Percentiles rank a stretch among this genome's conserved stretches.
These are phyloP conservation scores for Pleuronectes platessa DNA, from an alignment of 2,113 vertebrate species.

Conservation along the genomic window DNA sequence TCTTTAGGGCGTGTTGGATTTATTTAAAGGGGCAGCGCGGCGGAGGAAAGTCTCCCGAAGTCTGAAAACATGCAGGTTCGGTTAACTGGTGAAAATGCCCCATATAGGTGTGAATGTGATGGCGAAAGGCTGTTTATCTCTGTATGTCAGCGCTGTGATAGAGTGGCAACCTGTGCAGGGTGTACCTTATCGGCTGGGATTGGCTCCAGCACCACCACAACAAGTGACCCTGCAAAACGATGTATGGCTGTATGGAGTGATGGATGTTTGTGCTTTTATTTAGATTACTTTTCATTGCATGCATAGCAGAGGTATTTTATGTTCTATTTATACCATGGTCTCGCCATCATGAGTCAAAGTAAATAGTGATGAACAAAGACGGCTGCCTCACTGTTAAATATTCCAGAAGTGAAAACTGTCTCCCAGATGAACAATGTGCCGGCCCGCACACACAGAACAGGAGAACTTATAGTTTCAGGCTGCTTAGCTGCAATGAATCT, in stretches of 20 bases:
- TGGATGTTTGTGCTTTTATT: neutral
- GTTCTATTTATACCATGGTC: neutral
- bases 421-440: conserved; percentile 28
- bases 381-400: conserved; percentile 22
- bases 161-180: neutral
- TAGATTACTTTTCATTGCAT: neutral
- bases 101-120: neutral
- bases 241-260: neutral
- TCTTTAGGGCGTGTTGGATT: neutral
- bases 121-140: neutral
- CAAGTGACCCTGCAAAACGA: neutral
- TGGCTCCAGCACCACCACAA: neutral
- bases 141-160: neutral
- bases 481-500: neutral
- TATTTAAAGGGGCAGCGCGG: neutral
- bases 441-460: neutral
- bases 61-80: neutral
- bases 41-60: neutral
- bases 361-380: conserved; percentile 28
- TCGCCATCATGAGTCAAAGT: conserved; percentile 19
- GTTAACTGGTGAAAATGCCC: neutral
- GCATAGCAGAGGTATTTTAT: neutral
- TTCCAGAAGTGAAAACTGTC: neutral
- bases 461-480: neutral
- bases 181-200: neutral